A percentile compares a stretch with the other conserved stretches of the same genome.
Evolutionary conservation across 2,888 invertebrate species (phyloP).

Genomic region (Prosopocoilus inquinatus): DNA sequence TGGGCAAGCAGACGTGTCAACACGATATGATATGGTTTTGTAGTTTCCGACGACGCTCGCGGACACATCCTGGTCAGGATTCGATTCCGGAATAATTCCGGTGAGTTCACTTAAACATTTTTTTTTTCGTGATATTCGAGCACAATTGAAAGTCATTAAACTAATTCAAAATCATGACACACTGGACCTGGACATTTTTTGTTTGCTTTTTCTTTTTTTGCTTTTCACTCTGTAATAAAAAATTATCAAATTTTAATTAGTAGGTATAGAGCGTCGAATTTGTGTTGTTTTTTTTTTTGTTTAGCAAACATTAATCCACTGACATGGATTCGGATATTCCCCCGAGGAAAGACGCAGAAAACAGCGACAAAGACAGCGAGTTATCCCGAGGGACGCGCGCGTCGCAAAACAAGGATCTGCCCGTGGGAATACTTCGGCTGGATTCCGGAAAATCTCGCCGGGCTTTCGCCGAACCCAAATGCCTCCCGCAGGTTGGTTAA

Average conservation of each 20-base stretch:
- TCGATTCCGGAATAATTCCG: too few species aligned
- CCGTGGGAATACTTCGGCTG: slow-evolving; percentile 48
- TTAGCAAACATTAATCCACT: background rate
- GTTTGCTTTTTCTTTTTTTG: too few species aligned
- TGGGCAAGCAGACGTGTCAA: slow-evolving; percentile 34
- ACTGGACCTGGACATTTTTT: too few species aligned
- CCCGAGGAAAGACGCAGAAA: slow-evolving; percentile 20
- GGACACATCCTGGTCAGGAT: background rate
- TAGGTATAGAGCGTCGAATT: slow-evolving; percentile 5
- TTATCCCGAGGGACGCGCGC: slow-evolving; percentile 25
- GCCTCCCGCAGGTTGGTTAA: too few species aligned
- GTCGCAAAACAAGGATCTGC: slow-evolving; percentile 27
- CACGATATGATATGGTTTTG: slow-evolving; percentile 22
- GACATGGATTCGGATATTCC: slow-evolving; percentile 8
- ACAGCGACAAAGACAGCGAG: slow-evolving; percentile 26
- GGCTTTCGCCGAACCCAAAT: slow-evolving; percentile 39
- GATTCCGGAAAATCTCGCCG: slow-evolving; percentile 44
- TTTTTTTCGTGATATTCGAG: too few species aligned
- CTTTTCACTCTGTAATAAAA: too few species aligned
- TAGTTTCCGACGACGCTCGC: slow-evolving; percentile 1
- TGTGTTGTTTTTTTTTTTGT: too few species aligned
- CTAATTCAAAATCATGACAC: too few species aligned
- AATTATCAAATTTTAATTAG: too few species aligned
- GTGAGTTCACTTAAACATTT: too few species aligned
- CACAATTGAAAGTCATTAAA: too few species aligned